Evolutionary conservation across 2,113 vertebrate species (phyloP), one percentile per base, ranked within the genome.

Genomic region (Brachypteracias leptosomus): DNA sequence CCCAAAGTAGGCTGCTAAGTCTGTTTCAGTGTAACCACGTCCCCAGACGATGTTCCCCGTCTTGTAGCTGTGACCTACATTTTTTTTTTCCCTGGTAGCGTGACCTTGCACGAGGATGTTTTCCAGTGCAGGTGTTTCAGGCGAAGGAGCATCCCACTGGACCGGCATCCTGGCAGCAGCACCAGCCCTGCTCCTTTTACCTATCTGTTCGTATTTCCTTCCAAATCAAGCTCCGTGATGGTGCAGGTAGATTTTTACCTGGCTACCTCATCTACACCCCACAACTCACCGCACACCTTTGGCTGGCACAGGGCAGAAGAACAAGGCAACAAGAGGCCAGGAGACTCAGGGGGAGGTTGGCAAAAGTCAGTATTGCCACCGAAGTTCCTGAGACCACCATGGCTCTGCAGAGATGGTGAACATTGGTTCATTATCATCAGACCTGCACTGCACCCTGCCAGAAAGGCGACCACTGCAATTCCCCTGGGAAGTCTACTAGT

Each of bases 1-100:
- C 92, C 85, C 85, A 65, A 4, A 83, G 85, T 71, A 20, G 35
- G 21, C 81, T 93, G 95, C 92, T 84, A 80, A 96, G 95, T 92
- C 92, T 31, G 90, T 95, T 97, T 71, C 90, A 58, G 52, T 85
- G 79, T 95, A 92, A 93, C 90, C 12, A 7, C 2, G 7, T 96
- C 95, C 94, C 95, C 71, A 85, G 95, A 76, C 20, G 0, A 88
- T 79, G 86, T 46, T 95, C 83, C 68, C 51, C 0, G 1, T 62
- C 90, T 92, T 29, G 79, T 91, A 86, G 79, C 92, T 83, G 63
- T 93, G 96, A 97, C 95, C 96, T 95, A 97, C 95, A 92, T 97
- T 85, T 87, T 31, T 89, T 75, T 85, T 86, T 35, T 12, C 40
- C 90, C 86, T 80, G 84, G 95, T 65, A 81, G 68, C 2, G 0